Evolutionary conservation across 2,888 invertebrate species (phyloP).

Genomic region (Coelopa pilipes): DNA sequence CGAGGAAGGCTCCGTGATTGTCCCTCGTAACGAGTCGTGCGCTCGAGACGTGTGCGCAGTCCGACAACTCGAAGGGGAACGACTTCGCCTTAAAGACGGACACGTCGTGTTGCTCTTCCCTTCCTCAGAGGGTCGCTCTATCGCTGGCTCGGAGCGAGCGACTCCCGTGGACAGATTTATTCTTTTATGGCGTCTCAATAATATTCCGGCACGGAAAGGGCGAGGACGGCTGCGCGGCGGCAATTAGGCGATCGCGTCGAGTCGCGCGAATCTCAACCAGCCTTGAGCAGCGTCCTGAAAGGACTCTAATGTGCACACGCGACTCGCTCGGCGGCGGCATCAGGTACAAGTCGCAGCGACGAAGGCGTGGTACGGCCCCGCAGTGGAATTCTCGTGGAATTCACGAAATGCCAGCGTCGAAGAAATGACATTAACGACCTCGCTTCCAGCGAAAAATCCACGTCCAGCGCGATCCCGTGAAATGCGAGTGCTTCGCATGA

Average conservation of each 20-base stretch:
- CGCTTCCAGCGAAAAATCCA: conserved; percentile 33
- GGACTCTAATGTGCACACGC: conserved; percentile 59
- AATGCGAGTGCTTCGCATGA: not conserved
- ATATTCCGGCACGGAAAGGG: conserved; percentile 59
- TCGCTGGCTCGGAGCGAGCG: not conserved
- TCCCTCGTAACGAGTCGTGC: conserved; percentile 49
- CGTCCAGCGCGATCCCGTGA: conserved; percentile 10
- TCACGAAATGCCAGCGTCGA: conserved; percentile 26
- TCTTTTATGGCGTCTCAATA: conserved; percentile 63
- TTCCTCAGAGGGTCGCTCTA: not conserved
- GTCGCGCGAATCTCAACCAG: conserved; percentile 53
- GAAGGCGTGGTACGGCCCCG: not conserved
- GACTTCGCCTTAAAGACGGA: not conserved
- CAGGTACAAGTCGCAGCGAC: not conserved
- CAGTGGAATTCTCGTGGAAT: conserved; percentile 20
- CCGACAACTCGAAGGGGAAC: not conserved
- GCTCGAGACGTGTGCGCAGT: conserved; percentile 54
- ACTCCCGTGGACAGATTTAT: conserved; percentile 63
- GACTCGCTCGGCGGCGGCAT: conserved; percentile 33
- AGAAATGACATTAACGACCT: conserved; percentile 31
- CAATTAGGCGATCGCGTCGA: conserved; percentile 60
- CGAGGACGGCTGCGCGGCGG: conserved; percentile 54
- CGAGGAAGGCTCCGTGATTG: conserved; percentile 8
- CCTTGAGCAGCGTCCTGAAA: conserved; percentile 51
- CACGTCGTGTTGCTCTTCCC: not conserved